Evolutionary conservation across 2,888 invertebrate genomes (phyloP).

Genomic region (Nephrotoma guestfalica): DNA sequence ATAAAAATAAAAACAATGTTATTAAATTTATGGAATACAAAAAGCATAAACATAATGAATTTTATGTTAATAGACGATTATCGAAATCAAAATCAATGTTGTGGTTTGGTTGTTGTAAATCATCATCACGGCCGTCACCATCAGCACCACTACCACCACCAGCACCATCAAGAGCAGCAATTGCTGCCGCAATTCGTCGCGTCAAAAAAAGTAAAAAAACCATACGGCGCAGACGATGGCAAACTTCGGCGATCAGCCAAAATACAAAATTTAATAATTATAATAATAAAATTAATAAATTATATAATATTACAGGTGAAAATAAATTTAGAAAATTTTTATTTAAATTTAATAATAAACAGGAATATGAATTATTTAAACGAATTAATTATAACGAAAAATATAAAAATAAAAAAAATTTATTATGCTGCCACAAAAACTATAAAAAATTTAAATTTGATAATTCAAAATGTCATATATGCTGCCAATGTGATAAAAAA

Average conservation of each 20-base stretch:
- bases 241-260: neutral
- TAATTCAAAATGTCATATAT: neutral
- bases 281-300: neutral
- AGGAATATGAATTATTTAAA: slow-evolving; percentile 1
- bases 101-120: neutral
- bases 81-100: neutral
- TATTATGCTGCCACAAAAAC: slow-evolving; percentile 2
- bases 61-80: neutral
- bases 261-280: neutral
- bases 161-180: neutral
- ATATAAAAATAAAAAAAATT: neutral
- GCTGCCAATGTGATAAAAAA: slow-evolving; percentile 4
- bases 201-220: neutral
- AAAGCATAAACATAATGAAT: neutral
- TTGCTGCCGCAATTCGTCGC: neutral
- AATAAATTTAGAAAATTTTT: slow-evolving; percentile 1
- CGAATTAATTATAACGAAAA: slow-evolving; percentile 2
- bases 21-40: neutral
- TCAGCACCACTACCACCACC: neutral
- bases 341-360: slow-evolving; percentile 2
- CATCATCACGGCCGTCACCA: neutral
- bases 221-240: neutral
- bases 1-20: neutral
- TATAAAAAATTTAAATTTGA: neutral
- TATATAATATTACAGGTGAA: slow-evolving; percentile 2